A percentile compares a stretch with the other conserved stretches of the same genome.
Evolutionary conservation across 2,888 invertebrate species (phyloP).

Genomic region (Andrena fulva): DNA sequence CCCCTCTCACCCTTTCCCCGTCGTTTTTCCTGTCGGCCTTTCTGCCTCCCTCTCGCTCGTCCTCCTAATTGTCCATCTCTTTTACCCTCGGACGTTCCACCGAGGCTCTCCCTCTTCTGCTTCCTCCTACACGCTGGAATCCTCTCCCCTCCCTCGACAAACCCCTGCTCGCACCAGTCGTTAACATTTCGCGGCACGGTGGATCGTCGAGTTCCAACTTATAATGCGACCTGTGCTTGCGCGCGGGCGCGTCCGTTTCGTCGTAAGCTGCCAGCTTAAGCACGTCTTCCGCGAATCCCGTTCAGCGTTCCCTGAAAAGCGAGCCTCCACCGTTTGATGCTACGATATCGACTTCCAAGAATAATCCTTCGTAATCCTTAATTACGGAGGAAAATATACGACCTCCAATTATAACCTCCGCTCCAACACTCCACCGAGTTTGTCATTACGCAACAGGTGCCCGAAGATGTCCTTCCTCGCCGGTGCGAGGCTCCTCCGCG

Average conservation of each 20-base stretch:
- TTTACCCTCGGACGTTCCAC: slow-evolving; percentile 26
- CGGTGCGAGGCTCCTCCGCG: not conserved
- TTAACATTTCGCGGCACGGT: slow-evolving; percentile 67
- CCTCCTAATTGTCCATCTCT: slow-evolving; percentile 47
- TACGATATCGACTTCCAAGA: no score
- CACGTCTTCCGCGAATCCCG: slow-evolving; percentile 47
- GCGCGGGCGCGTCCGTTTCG: slow-evolving; percentile 43
- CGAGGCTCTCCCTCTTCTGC: not conserved
- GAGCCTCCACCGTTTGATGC: no score
- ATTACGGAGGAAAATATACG: not conserved
- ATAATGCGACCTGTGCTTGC: slow-evolving; percentile 50
- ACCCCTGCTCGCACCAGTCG: slow-evolving; percentile 47
- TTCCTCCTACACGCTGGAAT: not conserved
- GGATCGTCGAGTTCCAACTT: slow-evolving; percentile 61
- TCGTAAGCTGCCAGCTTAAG: slow-evolving; percentile 26
- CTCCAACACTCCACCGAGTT: no score
- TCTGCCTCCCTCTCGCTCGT: slow-evolving; percentile 34
- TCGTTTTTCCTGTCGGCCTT: slow-evolving; percentile 48
- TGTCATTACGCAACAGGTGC: not conserved
- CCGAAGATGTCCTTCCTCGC: not conserved
- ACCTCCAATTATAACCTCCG: not conserved
- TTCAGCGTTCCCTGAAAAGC: slow-evolving; percentile 36
- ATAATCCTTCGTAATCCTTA: no score
- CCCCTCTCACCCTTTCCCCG: slow-evolving; percentile 23
- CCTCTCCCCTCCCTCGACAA: not conserved